A percentile compares a stretch with the other conserved stretches of the same genome.
These are phyloP conservation scores for Nematolebias whitei DNA, from an alignment of 2,113 vertebrate genomes.

Conservation along the genomic window DNA sequence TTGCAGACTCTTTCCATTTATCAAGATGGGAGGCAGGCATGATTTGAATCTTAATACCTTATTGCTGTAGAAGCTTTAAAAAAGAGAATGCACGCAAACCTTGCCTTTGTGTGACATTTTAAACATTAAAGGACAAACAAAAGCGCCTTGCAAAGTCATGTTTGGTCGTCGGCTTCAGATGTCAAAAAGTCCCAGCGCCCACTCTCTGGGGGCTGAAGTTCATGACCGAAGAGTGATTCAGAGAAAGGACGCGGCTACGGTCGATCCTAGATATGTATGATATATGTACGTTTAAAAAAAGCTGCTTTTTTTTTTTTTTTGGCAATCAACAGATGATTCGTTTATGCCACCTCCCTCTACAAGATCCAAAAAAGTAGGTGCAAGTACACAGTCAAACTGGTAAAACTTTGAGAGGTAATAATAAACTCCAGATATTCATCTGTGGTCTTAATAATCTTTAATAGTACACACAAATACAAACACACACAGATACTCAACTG, in stretches of 20 bases:
- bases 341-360: background rate
- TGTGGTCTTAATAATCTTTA: too few species aligned
- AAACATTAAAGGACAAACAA: slow-evolving; percentile 4
- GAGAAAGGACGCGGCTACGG: background rate
- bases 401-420: background rate
- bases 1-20: slow-evolving; percentile 72
- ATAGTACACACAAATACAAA: too few species aligned
- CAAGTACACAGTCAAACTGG: too few species aligned
- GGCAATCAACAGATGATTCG: background rate
- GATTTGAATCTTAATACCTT: slow-evolving; percentile 72
- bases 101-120: slow-evolving; percentile 21
- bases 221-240: slow-evolving; percentile 23
- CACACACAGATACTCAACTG: too few species aligned
- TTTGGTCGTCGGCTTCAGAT: slow-evolving; percentile 7
- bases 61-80: slow-evolving; percentile 51
- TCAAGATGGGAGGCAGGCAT: slow-evolving; percentile 67
- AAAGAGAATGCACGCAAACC: slow-evolving; percentile 65
- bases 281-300: too few species aligned
- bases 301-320: too few species aligned
- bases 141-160: background rate
- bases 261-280: too few species aligned
- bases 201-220: slow-evolving; percentile 13
- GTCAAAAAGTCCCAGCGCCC: slow-evolving; percentile 25
- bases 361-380: too few species aligned
- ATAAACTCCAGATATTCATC: background rate